A percentile compares a stretch with the other conserved stretches of the same genome.
These are phyloP conservation scores for Stylophora pistillata DNA, from an alignment of 64 coral and sea anemone species.

Conservation along the genomic window DNA sequence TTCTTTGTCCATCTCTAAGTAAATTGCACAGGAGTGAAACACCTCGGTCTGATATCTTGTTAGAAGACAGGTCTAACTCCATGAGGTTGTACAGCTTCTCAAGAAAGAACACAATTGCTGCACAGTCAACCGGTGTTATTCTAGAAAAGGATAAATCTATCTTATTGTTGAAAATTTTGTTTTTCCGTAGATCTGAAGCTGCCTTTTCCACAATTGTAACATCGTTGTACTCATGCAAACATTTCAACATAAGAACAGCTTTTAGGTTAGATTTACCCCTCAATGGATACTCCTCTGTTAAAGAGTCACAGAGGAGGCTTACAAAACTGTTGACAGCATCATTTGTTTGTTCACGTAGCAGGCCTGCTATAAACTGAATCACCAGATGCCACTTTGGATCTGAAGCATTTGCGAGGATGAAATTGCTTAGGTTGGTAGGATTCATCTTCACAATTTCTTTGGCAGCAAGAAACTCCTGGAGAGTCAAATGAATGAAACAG, in stretches of 20 bases:
- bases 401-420: neutral
- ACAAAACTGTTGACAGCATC: neutral
- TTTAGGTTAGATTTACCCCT: neutral
- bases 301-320: neutral
- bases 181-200: constrained; percentile 18
- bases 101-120: constrained; percentile 25
- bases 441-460: constrained; percentile 33
- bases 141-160: neutral
- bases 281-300: neutral
- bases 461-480: constrained; percentile 50
- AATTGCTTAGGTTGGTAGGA: neutral
- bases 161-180: neutral
- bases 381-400: constrained; percentile 34
- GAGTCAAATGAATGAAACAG: constrained; percentile 52
- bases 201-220: neutral
- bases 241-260: neutral
- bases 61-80: neutral
- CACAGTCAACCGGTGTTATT: constrained; percentile 27
- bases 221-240: constrained; percentile 24
- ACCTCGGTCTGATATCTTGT: neutral
- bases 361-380: constrained; percentile 38
- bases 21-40: neutral
- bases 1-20: neutral
- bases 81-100: neutral
- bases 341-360: neutral